Conservation (phyloP, 53 echinoderm and acorn worm species). For the Holothuria leucospilota region DNA sequence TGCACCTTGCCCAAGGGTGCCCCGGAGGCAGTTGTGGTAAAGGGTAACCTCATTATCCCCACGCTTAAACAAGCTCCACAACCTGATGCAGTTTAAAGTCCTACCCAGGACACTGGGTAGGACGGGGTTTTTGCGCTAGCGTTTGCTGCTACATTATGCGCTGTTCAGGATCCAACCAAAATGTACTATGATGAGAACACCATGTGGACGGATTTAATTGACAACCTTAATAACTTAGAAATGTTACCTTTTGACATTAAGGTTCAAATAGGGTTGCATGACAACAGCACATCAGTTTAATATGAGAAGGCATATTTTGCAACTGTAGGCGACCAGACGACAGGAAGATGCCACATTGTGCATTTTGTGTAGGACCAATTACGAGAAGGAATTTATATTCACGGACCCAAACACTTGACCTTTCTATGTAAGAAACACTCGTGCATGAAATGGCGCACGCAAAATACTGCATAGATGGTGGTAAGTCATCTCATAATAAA, state of each 20-base stretch:
- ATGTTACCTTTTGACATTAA: conserved; percentile 20
- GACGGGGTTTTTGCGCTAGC: conserved; percentile 39
- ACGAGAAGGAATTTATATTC: neutral
- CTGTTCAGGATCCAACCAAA: conserved; percentile 16
- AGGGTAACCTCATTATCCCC: too few species aligned
- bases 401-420: neutral
- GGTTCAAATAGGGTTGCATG: too few species aligned
- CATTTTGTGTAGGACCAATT: conserved; percentile 2
- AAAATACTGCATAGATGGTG: too few species aligned
- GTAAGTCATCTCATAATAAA: too few species aligned
- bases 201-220: conserved; percentile 10
- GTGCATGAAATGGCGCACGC: conserved; percentile 34
- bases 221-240: neutral
- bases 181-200: conserved; percentile 15
- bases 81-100: too few species aligned
- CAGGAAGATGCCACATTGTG: conserved; percentile 17
- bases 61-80: too few species aligned
- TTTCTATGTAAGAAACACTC: conserved; percentile 17
- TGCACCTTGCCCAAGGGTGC: too few species aligned
- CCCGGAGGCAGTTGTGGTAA: too few species aligned
- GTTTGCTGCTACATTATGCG: conserved; percentile 18
- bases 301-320: too few species aligned
- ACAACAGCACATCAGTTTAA: too few species aligned
- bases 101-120: too few species aligned
- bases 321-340: conserved; percentile 44